Conservation (phyloP, 1,140 invertebrate species). For the Tetragonula clypearis region DNA sequence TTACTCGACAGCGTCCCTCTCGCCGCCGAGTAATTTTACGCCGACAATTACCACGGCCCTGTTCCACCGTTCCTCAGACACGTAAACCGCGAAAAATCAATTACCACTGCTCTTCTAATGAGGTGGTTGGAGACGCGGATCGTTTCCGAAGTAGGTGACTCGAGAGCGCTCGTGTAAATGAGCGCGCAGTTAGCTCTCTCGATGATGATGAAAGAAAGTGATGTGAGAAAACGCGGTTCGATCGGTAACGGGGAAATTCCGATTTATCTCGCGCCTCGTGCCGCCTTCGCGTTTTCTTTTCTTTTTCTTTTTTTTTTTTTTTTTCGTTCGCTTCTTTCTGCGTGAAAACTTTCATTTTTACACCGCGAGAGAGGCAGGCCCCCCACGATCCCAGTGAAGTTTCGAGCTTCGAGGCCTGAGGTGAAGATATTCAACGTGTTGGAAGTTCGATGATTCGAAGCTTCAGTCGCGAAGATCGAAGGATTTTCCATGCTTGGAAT, state of each 20-base stretch:
- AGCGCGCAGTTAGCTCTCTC: background rate
- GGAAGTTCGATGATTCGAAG: too few species aligned
- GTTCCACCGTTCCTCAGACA: background rate
- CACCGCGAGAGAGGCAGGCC: too few species aligned
- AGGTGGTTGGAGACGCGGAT: background rate
- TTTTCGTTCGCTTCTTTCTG: too few species aligned
- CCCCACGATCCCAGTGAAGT: too few species aligned
- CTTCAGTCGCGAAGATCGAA: too few species aligned
- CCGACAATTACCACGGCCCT: conserved; percentile 29
- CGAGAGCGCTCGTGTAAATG: background rate
- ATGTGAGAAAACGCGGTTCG: background rate
- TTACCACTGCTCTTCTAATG: background rate
- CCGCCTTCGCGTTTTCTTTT: too few species aligned
- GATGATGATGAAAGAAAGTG: background rate
- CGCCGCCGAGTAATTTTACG: conserved; percentile 17
- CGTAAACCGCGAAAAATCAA: conserved; percentile 21
- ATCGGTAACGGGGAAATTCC: background rate
- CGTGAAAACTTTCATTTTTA: too few species aligned
- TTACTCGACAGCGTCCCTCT: background rate
- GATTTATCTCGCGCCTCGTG: background rate
- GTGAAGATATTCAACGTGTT: too few species aligned
- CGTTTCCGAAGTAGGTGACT: background rate
- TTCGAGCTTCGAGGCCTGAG: too few species aligned
- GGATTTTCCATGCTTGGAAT: too few species aligned
- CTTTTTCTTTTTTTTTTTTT: too few species aligned